Base-by-base conservation (phyloP, 2,888 invertebrate species). In the Drosophila atroscutellata region DNA sequence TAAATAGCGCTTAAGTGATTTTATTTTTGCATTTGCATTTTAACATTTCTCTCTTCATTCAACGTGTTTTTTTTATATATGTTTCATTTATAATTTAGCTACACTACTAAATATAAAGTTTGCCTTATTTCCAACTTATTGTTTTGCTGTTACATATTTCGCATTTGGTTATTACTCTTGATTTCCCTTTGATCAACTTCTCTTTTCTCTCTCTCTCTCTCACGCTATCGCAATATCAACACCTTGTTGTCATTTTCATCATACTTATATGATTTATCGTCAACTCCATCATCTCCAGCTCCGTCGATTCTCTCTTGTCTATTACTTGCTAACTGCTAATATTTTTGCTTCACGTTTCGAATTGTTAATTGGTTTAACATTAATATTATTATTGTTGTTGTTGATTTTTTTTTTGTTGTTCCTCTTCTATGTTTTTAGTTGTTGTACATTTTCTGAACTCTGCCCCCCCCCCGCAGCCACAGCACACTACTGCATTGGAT, bases 41-140 rank as follows among this genome's bases (percentile, higher is more conserved):
- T 30, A 56, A 30, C 42, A 56, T 42, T 84, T 84, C n/a, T 71
- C 68, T 70, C 57, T 66, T 80, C 55, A 45, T 66, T 42, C 3
- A 62, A 32, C 50, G 24, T 34, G 28, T 39, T 69, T 68, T 69
- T 68, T 36, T 9, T 37, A 28, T 69, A 60, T 59, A 36, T 30
- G 50, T 42, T 64, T 77, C 60, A 37, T 64, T 72, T 34, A 81
- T 75, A 75, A 77, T 78, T 78, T 78, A 78, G 65, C 78, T 78
- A 78, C 42, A 80, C 78, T 84, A 84, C 74, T 84, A 74, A 80
- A 73, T 77, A 77, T 77, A 76, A 81, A 76, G 75, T 80, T 72
- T 74, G 82, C 68, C 80, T 80, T 84, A 78, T 80, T 84, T 84
- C 47, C 84, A 83, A 84, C 84, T 86, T 84, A 86, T 84, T 84